Evolutionary conservation across 30 jellyfish, hydroid and myxozoan genomes (phyloP).

Genomic region (Cassiopea andromeda): DNA sequence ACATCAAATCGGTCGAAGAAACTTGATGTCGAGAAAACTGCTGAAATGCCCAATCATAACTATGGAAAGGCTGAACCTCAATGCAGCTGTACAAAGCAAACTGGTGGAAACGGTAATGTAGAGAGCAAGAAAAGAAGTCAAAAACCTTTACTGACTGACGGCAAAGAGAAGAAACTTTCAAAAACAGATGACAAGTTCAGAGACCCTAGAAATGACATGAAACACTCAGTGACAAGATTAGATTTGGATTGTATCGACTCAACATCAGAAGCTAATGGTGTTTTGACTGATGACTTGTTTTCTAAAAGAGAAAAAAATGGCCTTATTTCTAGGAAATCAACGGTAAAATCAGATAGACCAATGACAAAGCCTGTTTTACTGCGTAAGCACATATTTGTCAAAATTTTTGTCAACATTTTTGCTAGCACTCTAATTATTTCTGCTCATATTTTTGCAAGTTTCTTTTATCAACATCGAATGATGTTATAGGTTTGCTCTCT

Average conservation of each 20-base stretch:
- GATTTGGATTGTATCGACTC: slow-evolving; percentile 18
- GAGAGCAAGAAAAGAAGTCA: not conserved
- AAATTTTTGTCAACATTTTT: no score
- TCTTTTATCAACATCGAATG: no score
- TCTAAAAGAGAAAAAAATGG: slow-evolving; percentile 18
- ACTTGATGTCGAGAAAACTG: not conserved
- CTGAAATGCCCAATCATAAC: not conserved
- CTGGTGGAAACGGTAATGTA: not conserved
- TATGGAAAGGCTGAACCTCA: not conserved
- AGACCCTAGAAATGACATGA: not conserved
- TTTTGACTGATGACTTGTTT: not conserved
- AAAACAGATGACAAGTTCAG: not conserved
- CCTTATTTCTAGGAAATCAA: slow-evolving; percentile 41
- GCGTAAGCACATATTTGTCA: slow-evolving; percentile 44
- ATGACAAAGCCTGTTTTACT: slow-evolving; percentile 75
- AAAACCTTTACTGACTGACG: not conserved
- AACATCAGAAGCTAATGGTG: not conserved
- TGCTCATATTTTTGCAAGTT: no score
- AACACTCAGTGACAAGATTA: not conserved
- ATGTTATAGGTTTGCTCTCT: no score
- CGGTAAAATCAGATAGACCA: slow-evolving; percentile 60
- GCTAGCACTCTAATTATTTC: no score
- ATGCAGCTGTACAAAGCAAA: not conserved
- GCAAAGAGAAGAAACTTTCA: not conserved
- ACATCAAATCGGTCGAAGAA: not conserved